Evolutionary conservation across 2,888 invertebrate species (phyloP).

Genomic region (Lasioglossum figueresi): DNA sequence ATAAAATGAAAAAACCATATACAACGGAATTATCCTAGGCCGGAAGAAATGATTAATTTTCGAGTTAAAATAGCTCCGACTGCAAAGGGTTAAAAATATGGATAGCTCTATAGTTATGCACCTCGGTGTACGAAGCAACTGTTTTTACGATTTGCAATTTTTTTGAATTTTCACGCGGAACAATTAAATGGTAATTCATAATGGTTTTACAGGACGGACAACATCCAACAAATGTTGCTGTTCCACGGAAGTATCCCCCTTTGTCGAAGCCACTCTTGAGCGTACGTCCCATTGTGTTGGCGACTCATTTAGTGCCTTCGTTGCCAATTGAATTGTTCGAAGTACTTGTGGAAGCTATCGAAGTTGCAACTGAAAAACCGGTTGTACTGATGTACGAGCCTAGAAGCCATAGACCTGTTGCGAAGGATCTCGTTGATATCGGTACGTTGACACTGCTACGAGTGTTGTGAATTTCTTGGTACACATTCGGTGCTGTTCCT

Average conservation of each 20-base stretch:
- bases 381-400: slow-evolving; percentile 75
- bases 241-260: slow-evolving; percentile 68
- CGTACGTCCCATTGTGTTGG: slow-evolving; percentile 74
- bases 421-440: slow-evolving; percentile 74
- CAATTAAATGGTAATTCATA: background rate
- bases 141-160: background rate
- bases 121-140: too few relatives aligned
- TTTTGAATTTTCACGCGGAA: background rate
- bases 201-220: slow-evolving; percentile 49
- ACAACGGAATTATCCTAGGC: too few relatives aligned
- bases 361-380: slow-evolving; percentile 73
- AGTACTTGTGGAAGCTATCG: slow-evolving; percentile 75
- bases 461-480: background rate
- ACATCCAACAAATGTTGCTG: slow-evolving; percentile 70
- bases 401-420: slow-evolving; percentile 73
- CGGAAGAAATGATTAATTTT: too few relatives aligned
- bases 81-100: too few relatives aligned
- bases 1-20: too few relatives aligned
- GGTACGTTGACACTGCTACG: slow-evolving; percentile 60
- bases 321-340: slow-evolving; percentile 77
- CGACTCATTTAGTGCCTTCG: slow-evolving; percentile 79
- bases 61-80: too few relatives aligned
- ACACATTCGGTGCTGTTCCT: slow-evolving; percentile 10
- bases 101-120: too few relatives aligned
- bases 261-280: slow-evolving; percentile 62